phyloP scores from a whole-genome alignment of 1,140 invertebrate genomes.

The Drosophila tani region DNA sequence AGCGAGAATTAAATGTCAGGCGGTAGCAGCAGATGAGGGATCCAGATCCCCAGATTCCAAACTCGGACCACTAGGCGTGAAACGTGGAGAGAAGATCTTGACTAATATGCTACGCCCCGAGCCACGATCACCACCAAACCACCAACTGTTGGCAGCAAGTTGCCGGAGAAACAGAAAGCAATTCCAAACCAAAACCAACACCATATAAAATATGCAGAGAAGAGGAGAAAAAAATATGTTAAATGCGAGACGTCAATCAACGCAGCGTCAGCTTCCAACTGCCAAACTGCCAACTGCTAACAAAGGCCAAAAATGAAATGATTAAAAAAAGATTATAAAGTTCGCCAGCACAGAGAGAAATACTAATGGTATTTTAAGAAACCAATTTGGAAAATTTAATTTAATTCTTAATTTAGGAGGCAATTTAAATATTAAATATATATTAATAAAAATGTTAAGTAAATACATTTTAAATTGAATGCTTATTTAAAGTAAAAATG shows the following conservation, averaged over 20 bases:
- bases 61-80: constrained; percentile 60
- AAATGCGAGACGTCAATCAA: constrained; percentile 74
- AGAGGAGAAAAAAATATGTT: constrained; percentile 30
- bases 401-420: no score
- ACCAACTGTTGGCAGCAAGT: constrained; percentile 52
- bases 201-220: constrained; percentile 46
- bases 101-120: constrained; percentile 66
- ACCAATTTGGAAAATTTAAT: no score
- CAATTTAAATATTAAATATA: no score
- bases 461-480: no score
- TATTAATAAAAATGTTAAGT: no score
- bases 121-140: constrained; percentile 47
- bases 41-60: constrained; percentile 13
- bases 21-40: constrained; percentile 57
- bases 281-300: constrained; percentile 73
- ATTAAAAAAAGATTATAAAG: constrained; percentile 79
- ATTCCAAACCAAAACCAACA: constrained; percentile 8
- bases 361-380: background rate
- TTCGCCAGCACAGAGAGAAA: constrained; percentile 29
- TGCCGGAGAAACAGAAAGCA: background rate
- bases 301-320: constrained; percentile 73
- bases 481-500: no score
- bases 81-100: constrained; percentile 65
- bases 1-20: constrained; percentile 82
- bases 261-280: constrained; percentile 75